Conservation (phyloP, 2,888 invertebrate species). For the Smittia aterrima region DNA sequence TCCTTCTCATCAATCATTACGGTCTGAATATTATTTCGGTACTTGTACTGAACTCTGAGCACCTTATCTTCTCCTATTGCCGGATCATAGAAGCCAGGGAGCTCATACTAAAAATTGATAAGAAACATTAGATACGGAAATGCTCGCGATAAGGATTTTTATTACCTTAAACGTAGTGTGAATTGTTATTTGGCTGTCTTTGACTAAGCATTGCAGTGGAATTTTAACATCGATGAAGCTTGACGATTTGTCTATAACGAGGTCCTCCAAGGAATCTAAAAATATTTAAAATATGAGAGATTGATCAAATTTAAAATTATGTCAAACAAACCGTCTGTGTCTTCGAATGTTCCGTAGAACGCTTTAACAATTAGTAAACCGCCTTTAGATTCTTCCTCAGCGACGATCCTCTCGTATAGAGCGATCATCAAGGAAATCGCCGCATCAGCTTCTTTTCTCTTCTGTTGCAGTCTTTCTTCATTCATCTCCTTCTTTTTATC, state of each 20-base stretch:
- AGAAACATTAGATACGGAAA: constrained; percentile 21
- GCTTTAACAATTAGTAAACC: constrained; percentile 87
- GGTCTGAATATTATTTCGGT: constrained; percentile 74
- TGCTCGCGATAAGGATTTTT: constrained; percentile 8
- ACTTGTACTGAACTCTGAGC: constrained; percentile 81
- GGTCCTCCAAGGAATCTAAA: constrained; percentile 24
- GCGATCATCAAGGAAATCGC: constrained; percentile 89
- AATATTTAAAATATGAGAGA: no score
- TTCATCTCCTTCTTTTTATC: constrained; percentile 80
- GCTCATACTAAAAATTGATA: constrained; percentile 69
- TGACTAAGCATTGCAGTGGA: constrained; percentile 89
- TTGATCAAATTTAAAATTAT: neutral
- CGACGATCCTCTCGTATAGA: constrained; percentile 77
- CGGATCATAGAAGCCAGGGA: constrained; percentile 97
- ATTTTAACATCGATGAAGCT: constrained; percentile 85
- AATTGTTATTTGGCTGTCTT: constrained; percentile 82
- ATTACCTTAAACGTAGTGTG: constrained; percentile 82
- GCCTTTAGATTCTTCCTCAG: constrained; percentile 75
- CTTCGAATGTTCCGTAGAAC: constrained; percentile 69
- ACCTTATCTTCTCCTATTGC: constrained; percentile 90
- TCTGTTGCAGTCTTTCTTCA: constrained; percentile 61
- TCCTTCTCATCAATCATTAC: constrained; percentile 78
- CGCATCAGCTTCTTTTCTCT: constrained; percentile 78
- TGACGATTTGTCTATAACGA: constrained; percentile 43
- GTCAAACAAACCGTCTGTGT: constrained; percentile 45